Base-by-base conservation (phyloP, 2,797 vertebrate species). In the Rallus crepitans region DNA sequence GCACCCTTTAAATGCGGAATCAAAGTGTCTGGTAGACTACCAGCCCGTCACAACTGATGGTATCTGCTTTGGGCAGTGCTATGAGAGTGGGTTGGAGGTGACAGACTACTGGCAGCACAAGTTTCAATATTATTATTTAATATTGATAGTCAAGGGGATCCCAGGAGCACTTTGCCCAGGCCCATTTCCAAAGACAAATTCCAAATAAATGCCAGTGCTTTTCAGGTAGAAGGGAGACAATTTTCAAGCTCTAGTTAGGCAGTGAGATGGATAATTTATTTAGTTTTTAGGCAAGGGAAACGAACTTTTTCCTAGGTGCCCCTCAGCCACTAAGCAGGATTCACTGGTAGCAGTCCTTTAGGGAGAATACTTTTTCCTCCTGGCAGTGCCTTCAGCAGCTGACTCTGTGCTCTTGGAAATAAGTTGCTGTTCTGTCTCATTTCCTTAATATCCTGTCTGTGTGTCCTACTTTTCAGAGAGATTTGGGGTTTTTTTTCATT, bases 361-460 rank as follows among this genome's bases (percentile, higher is more conserved):
- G 20, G 31, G 30, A 69, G 40, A 81, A 65, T 60, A 83, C 15
- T 53, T 61, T 91, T 47, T 81, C 20, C 11, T 91, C 25, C 57
- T 88, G 77, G 69, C 35, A 70, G 11, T 65, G 20, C 50, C 52
- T 91, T 79, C 66, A 68, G 47, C 28, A 91, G 72, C 68, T 79
- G 66, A 63, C 45, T 84, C 42, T 52, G 30, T 70, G 53, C 69
- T 89, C 68, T 91, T 92, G 71, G 84, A 93, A 92, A 78, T 57
- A 91, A 89, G 72, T 64, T 78, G 30, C 82, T 78, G 28, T 59
- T 87, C 82, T 78, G 37, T 72, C 69, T 94, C 89, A 81, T 91
- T 95, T 93, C 83, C 82, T 96, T 96, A 78, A 94, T 92, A 68
- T 94, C 69, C 73, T 96, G 87, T 85, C 82, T 94, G 42, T 37